Base-by-base conservation (phyloP, 1,140 invertebrate species). In the Homarus americanus region DNA sequence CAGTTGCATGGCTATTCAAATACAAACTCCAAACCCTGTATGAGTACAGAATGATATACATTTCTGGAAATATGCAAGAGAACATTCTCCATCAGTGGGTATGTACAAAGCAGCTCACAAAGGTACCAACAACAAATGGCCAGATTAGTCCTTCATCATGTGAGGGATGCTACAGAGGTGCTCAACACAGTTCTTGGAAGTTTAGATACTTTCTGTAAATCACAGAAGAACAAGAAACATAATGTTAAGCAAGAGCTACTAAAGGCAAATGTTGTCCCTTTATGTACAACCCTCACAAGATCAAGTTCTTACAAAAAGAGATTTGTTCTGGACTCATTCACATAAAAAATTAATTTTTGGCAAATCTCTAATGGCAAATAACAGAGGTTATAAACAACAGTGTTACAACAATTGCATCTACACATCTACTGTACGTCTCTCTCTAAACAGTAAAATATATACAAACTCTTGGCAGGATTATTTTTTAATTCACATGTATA, bases 381-480 rank as follows among this genome's bases (percentile, higher is more conserved):
- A 49, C 24, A 79, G 15, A 58, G 24, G 41, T 32, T n/a, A 79
- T 49, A 20, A 44, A 79, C 40, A 79, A 79, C 40, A 49, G 4
- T 44, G 32, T 44, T 79, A 79, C 76, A 79, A 79, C 76, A 79
- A 38, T 20, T 79, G 76, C 40, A 49, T 41, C 76, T 79, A 79
- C 76, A 79, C 76, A 79, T 79, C 32, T 49, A 79, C 32, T 49
- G 49, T 79, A 20, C 40, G 49, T 79, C 40, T 40, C 40, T 40
- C 28, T 28, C 76, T 79, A 79, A 44, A 79, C 76, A 79, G 32
- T 79, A 44, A 79, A 49, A 49, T 44, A 44, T 41, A 32, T 79
- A 79, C 76, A 79, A 79, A 79, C 40, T 79, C 76, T 79, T 79
- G 76, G 76, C 76, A 79, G 76, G 76, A 79, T 79, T 79, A 79